phyloP scores from a whole-genome alignment of 2,113 vertebrate species.

The Mustela lutreola region DNA sequence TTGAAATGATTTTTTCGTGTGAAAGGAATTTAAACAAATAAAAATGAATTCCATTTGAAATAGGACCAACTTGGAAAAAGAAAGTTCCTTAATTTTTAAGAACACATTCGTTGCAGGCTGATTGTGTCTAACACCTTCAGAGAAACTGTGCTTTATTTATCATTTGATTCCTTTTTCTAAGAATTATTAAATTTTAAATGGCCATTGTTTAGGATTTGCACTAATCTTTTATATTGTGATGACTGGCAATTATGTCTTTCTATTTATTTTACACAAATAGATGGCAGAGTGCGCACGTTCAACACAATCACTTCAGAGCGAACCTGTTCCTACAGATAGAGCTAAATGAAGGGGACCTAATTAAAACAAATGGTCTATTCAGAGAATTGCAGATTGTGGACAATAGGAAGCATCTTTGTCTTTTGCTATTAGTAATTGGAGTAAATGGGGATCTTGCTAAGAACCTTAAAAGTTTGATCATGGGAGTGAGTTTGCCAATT shows the following conservation, averaged over 20 bases:
- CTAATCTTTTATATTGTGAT: not conserved
- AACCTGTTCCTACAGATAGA: not conserved
- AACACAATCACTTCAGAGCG: not conserved
- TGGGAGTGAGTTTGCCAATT: not conserved
- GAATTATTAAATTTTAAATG: conserved; percentile 36
- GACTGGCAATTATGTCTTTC: conserved; percentile 3
- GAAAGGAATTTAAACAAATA: conserved; percentile 52
- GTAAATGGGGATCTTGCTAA: conserved; percentile 8
- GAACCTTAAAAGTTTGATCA: conserved; percentile 8
- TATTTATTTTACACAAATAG: conserved; percentile 57
- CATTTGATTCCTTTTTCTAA: not conserved
- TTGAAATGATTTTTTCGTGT: conserved; percentile 54
- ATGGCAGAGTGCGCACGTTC: not conserved
- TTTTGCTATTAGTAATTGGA: conserved; percentile 37
- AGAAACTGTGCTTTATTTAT: not conserved
- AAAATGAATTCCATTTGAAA: conserved; percentile 58
- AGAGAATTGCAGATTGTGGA: not conserved
- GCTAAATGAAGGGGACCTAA: not conserved
- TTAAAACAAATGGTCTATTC: conserved; percentile 1
- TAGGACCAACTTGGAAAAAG: conserved; percentile 37
- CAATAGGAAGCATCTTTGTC: not conserved
- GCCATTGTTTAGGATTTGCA: conserved; percentile 4
- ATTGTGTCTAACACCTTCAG: not conserved
- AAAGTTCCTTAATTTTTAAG: conserved; percentile 26
- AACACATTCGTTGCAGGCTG: not conserved